Evolutionary conservation across 2,888 invertebrate genomes (phyloP), one percentile per base, ranked within the genome.

Genomic region (Nymphalis polychloros): DNA sequence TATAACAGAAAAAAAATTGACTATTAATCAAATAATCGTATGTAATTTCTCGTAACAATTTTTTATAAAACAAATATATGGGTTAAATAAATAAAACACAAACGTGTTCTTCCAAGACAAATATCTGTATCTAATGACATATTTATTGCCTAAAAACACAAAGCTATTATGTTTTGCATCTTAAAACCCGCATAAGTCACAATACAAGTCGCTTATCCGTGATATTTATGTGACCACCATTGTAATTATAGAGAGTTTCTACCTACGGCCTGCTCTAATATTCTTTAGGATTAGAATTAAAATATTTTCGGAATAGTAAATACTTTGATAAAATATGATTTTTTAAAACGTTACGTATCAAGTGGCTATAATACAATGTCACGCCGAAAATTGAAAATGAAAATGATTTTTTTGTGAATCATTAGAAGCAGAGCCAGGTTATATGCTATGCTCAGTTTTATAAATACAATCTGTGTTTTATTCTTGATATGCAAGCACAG

Each of bases 191-290:
- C 87, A 90, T 89, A 77, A 75, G 76, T 73, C 81, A 82, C 59
- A n/a, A 46, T 55, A 47, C 35, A 84, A 83, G 79, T 76, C 73
- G 75, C 84, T 86, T 88, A 88, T 87, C 85, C 83, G 79, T 76
- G 78, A 84, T 86, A 86, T 91, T 90, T 89, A 91, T 89, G 88
- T 79, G 82, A 81, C 89, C 85, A 78, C 83, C 82, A 87, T 75
- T 71, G 69, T 74, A 72, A 75, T 75, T 71, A 68, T 63, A 63
- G 67, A 65, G 60, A 69, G 71, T 67, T 55, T 63, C 48, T 68
- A 52, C 49, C 50, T 16, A 27, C 49, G 53, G 27, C 55, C 19
- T 41, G 10, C n/a, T 57, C 57, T 57, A 41, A 10, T 41, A 41
- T 41, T 57, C 17, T 19, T 35, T 27, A 27, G 16, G 19, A 19